phyloP scores from a whole-genome alignment of 1,140 invertebrate genomes.

The Hypsibius dujardini region DNA sequence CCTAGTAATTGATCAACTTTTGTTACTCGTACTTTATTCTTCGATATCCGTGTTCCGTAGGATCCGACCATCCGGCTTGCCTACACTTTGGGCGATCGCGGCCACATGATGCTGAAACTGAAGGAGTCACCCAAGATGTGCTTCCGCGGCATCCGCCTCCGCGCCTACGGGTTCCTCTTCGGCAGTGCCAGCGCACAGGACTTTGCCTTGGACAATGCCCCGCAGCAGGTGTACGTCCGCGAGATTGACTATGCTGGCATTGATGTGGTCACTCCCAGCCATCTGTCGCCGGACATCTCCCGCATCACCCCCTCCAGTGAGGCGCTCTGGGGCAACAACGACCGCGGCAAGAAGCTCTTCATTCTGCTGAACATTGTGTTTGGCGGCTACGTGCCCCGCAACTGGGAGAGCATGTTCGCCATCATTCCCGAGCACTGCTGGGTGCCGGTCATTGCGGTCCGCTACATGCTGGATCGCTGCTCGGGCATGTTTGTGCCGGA shows the following conservation, averaged over 20 bases:
- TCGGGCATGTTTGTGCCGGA: background rate
- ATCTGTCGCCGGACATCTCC: background rate
- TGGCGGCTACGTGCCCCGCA: background rate
- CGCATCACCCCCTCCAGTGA: background rate
- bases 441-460: conserved; percentile 13
- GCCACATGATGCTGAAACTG: background rate
- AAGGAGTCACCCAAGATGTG: background rate
- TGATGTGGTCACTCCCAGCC: background rate
- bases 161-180: conserved; percentile 5
- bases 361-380: background rate
- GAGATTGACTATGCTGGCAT: background rate
- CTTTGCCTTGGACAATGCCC: no score
- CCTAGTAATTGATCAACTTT: background rate
- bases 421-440: background rate
- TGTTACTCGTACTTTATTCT: background rate
- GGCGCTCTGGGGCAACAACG: background rate
- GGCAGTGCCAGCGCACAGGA: background rate
- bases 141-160: conserved; percentile 4
- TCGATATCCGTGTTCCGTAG: background rate
- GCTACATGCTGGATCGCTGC: conserved; percentile 11
- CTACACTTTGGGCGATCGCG: conserved; percentile 4
- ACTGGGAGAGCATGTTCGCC: background rate
- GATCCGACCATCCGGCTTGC: background rate
- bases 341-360: background rate
- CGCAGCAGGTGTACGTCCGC: background rate